Base-by-base conservation (phyloP, 2,113 vertebrate species). In the Festucalex cinctus region DNA sequence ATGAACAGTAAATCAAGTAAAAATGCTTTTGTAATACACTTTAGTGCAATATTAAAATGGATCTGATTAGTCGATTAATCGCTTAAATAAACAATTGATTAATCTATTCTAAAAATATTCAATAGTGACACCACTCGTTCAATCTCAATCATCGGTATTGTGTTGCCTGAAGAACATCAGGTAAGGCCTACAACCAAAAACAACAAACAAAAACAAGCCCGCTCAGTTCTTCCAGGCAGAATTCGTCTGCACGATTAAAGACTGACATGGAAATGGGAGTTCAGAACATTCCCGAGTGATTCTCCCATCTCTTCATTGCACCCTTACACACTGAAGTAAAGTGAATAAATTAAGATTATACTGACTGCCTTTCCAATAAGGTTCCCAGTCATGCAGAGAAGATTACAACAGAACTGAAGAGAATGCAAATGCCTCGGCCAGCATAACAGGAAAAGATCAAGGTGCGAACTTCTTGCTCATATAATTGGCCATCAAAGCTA, bases 401-500 rank as follows among this genome's bases (percentile, higher is more conserved):
- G 10, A 10, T 20, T 35, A 58, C 7, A 20, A 60, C n/a, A 51
- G 35, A 17, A 54, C 4, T 56, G 17, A 70, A 66, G 63, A 9
- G 58, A 5, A 22, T 19, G 12, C 17, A 68, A 63, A 58, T 19
- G n/a, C 59, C 22, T 54, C 51, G 10, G 51, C 26, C 24, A 13
- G 9, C 63, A 69, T 39, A 49, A 44, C 51, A 7, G 1, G n/a
- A 64, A 22, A 66, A 61, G 70, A 37, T 60, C 22, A 37, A 20
- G 36, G 36, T 61, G 58, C 39, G 35, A 22, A 61, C 49, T 48
- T 39, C 49, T 53, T 44, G 43, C 46, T 64, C 12, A n/a, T 61
- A 22, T 61, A 37, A 61, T 53, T 28, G 9, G n/a, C 59, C 56
- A 70, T 75, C 63, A 70, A 77, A 70, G 63, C 63, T 76, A 46